phyloP scores from a whole-genome alignment of 2,888 invertebrate genomes.

The Polyommatus iphigenia region DNA sequence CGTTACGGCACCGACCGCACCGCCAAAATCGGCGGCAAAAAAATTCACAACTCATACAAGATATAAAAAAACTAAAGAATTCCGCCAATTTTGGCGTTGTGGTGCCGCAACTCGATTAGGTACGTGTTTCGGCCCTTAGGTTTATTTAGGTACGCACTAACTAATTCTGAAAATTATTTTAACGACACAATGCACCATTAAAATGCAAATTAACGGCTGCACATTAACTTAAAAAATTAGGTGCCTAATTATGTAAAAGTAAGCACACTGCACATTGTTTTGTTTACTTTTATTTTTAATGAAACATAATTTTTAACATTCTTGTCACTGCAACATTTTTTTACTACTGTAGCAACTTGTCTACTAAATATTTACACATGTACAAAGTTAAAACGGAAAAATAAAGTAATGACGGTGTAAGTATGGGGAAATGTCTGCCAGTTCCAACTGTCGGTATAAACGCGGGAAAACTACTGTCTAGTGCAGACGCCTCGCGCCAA shows the following conservation, averaged over 20 bases:
- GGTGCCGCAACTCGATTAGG: no score
- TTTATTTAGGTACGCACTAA: background rate
- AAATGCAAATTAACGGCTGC: background rate
- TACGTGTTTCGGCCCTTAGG: no score
- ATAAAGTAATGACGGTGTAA: background rate
- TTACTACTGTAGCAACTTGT: no score
- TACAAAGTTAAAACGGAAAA: background rate
- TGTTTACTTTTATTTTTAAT: background rate
- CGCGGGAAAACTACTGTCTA: background rate
- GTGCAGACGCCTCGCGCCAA: background rate
- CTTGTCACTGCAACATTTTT: no score
- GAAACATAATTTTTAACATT: no score
- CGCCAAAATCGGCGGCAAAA: no score
- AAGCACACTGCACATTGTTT: background rate
- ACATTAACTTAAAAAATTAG: background rate
- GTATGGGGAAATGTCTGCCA: conserved; percentile 9
- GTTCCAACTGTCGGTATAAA: background rate
- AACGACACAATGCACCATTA: background rate
- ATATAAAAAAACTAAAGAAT: no score
- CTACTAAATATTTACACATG: no score
- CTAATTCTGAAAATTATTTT: background rate
- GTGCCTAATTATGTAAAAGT: background rate
- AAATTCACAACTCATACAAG: no score
- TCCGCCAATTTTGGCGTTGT: no score
- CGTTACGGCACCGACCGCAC: no score